Evolutionary conservation across 2,797 vertebrate genomes (phyloP), one percentile per base, ranked within the genome.

Genomic region (Mormyrops boulengeri): DNA sequence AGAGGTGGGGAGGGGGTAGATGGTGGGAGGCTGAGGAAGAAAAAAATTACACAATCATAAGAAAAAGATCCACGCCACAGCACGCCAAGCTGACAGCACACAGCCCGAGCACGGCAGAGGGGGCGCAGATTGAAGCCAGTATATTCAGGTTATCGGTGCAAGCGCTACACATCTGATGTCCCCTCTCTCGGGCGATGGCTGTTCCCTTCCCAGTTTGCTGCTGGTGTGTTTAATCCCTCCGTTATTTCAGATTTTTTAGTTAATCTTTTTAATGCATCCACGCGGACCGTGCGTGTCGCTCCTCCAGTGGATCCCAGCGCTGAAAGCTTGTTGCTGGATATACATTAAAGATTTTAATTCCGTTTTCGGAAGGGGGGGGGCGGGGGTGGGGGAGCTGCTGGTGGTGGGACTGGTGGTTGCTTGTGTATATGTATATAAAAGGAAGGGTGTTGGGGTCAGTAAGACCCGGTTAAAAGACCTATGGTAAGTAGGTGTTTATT

Each of bases 341-440:
- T 90, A 93, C 93, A 92, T 93, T 91, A 93, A 93, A 93, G 90
- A 92, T 91, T 92, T 92, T 94, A 90, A 93, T 94, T 94, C 92
- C 88, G 90, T 93, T 91, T 92, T 90, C 91, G 92, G 90, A 90
- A 92, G 92, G 92, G 89, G 92, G 92, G 91, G 90, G 92, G 91
- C 66, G 88, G 60, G 60, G 60, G 60, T 22, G 60, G 22, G 22
- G 62, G 66, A 69, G 66, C 66, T 69, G 66, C 66, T 14, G 66
- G 62, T 69, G 26, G 11, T 69, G 62, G 66, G 26, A 73, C 66
- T 85, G 41, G 11, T 50, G 19, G 19, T 62, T 44, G 53, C 4
- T 73, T 44, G 52, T 82, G 17, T 73, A 89, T 80, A 86, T 87
- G 57, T 57, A 86, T 82, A 26, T 53, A 82, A 88, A 88, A 9